Percentiles rank a stretch among this genome's conserved stretches.
Evolutionary conservation across 2,797 vertebrate species (phyloP).

Genomic region (Luscinia megarhynchos): DNA sequence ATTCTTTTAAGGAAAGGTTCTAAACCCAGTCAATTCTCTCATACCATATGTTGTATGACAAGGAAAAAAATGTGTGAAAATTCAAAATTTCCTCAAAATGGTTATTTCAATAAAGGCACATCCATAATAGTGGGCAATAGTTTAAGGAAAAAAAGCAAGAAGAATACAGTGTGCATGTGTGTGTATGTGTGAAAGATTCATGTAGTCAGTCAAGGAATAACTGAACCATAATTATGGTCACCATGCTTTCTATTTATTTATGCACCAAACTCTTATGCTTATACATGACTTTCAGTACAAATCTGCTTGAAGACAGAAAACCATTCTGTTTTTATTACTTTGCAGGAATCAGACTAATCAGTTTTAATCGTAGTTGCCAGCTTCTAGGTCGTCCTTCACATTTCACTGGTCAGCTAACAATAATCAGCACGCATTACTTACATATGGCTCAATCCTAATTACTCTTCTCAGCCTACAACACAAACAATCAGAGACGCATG

Average conservation of each 20-base stretch:
- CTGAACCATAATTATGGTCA: neutral
- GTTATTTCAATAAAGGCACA: neutral
- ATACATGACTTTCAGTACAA: neutral
- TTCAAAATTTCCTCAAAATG: neutral
- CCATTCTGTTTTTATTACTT: neutral
- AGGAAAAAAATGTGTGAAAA: neutral
- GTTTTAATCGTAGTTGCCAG: slow-evolving; percentile 70
- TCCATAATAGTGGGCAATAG: neutral
- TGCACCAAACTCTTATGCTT: neutral
- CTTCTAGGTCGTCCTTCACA: slow-evolving; percentile 84
- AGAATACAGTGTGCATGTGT: neutral
- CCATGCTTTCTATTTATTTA: neutral
- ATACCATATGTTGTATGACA: neutral
- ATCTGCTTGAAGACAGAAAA: neutral
- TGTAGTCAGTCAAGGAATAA: neutral
- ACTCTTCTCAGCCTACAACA: slow-evolving; percentile 54
- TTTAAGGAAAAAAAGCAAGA: neutral
- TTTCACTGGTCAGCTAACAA: slow-evolving; percentile 80
- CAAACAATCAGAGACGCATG: slow-evolving; percentile 38
- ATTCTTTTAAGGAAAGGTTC: neutral
- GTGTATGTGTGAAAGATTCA: neutral
- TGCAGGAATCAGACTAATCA: slow-evolving; percentile 3
- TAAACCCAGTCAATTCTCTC: neutral
- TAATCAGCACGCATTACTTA: slow-evolving; percentile 75
- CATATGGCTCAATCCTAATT: slow-evolving; percentile 72